A percentile compares a stretch with the other conserved stretches of the same genome.
These are phyloP conservation scores for Eupithecia dodoneata DNA, from an alignment of 2,888 invertebrate genomes.

Conservation along the genomic window DNA sequence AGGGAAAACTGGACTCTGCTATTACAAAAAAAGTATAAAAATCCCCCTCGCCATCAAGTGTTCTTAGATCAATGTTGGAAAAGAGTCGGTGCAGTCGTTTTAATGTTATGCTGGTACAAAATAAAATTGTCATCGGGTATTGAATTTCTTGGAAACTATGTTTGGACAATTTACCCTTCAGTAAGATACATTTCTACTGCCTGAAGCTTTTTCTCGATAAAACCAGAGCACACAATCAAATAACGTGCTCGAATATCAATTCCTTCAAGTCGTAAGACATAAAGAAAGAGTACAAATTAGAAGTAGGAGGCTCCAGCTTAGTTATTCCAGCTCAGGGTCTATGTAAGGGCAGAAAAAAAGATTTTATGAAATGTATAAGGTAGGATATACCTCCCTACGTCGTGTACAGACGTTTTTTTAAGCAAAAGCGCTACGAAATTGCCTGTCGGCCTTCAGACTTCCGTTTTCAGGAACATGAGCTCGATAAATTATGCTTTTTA, in stretches of 20 bases:
- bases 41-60: background rate
- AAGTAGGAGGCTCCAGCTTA: background rate
- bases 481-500: conserved; percentile 7
- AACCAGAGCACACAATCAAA: background rate
- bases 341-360: background rate
- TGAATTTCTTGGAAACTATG: background rate
- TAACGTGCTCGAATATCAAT: background rate
- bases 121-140: background rate
- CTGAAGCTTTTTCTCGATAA: background rate
- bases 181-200: background rate
- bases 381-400: background rate
- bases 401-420: background rate
- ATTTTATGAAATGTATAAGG: background rate
- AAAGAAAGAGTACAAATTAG: background rate
- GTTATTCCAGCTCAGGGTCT: background rate
- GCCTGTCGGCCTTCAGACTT: background rate
- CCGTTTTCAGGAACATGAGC: conserved; percentile 11
- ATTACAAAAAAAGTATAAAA: background rate
- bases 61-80: background rate
- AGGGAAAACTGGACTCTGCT: background rate
- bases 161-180: background rate
- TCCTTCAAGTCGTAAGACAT: background rate
- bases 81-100: background rate
- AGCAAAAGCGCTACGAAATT: background rate
- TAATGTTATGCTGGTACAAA: background rate